A percentile compares a stretch with the other conserved stretches of the same genome.
Conservation (phyloP, 2,113 vertebrate genomes). For the Empidonax traillii region DNA sequence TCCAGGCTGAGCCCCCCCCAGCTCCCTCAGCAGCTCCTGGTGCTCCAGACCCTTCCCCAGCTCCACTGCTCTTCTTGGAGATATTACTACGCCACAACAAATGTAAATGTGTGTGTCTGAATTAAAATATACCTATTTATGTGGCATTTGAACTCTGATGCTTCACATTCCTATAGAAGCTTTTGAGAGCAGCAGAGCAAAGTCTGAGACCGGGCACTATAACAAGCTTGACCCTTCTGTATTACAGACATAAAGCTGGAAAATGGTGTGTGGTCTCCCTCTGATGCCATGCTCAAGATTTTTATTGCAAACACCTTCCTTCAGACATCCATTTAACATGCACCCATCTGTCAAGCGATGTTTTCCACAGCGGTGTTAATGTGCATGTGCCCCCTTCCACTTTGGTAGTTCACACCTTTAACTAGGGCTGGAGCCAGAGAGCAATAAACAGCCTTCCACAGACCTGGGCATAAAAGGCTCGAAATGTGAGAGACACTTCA, state of each 20-base stretch:
- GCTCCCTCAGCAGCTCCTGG: neutral
- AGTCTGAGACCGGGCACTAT: neutral
- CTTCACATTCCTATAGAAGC: neutral
- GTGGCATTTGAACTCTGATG: neutral
- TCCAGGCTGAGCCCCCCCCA: neutral
- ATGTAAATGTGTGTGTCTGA: accelerated
- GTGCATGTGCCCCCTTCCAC: slow-evolving; percentile 38
- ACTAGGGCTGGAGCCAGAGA: slow-evolving; percentile 52
- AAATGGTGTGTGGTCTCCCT: slow-evolving; percentile 59
- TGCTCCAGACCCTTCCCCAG: neutral
- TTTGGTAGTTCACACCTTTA: slow-evolving; percentile 66
- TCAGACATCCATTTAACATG: slow-evolving; percentile 58
- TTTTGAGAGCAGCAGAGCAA: neutral
- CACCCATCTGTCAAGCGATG: slow-evolving; percentile 49
- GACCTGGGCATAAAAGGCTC: slow-evolving; percentile 47
- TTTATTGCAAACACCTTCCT: slow-evolving; percentile 69
- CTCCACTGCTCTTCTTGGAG: neutral
- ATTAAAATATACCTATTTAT: neutral
- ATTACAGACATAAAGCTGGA: slow-evolving; percentile 12
- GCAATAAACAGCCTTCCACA: slow-evolving; percentile 63
- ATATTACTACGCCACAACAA: neutral
- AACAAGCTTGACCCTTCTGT: slow-evolving; percentile 7
- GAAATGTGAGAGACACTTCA: slow-evolving; percentile 61
- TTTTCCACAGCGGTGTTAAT: slow-evolving; percentile 57
- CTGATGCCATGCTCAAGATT: slow-evolving; percentile 41